These are phyloP conservation scores for Melipona quadrifasciata DNA, from an alignment of 1,140 invertebrate genomes.

Conservation along the genomic window DNA sequence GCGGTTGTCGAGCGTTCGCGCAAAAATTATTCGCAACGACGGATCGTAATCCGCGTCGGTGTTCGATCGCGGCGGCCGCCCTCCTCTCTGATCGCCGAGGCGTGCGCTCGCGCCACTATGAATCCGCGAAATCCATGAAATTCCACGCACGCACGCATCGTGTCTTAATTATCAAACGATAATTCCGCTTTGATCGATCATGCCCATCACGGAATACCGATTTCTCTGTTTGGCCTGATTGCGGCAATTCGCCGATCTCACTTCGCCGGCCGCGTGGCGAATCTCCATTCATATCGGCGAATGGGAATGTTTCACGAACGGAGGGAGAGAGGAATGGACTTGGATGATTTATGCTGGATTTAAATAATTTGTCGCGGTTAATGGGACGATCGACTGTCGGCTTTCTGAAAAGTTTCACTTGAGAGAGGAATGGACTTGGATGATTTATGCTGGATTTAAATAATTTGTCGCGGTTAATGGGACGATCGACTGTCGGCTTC, in stretches of 20 bases:
- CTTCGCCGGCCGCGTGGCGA: background rate
- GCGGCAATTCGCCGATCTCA: too few relatives aligned
- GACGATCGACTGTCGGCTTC: background rate
- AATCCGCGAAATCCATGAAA: background rate
- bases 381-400: background rate
- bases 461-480: background rate
- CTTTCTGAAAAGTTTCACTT: too few relatives aligned
- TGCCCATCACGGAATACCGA: background rate
- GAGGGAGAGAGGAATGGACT: background rate
- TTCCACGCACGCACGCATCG: background rate
- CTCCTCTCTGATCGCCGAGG: background rate
- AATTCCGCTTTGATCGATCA: background rate
- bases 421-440: background rate
- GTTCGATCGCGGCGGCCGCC: background rate
- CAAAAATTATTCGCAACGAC: constrained; percentile 17
- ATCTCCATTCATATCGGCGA: background rate
- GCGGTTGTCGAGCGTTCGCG: background rate
- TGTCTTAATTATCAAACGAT: constrained; percentile 39
- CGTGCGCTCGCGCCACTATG: too few relatives aligned
- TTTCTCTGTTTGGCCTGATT: background rate
- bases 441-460: too few relatives aligned
- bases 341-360: too few relatives aligned
- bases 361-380: background rate
- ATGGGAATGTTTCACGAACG: background rate
- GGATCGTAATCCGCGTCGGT: too few relatives aligned